Evolutionary conservation across 2,113 vertebrate genomes (phyloP).

Genomic region (Anolis carolinensis): DNA sequence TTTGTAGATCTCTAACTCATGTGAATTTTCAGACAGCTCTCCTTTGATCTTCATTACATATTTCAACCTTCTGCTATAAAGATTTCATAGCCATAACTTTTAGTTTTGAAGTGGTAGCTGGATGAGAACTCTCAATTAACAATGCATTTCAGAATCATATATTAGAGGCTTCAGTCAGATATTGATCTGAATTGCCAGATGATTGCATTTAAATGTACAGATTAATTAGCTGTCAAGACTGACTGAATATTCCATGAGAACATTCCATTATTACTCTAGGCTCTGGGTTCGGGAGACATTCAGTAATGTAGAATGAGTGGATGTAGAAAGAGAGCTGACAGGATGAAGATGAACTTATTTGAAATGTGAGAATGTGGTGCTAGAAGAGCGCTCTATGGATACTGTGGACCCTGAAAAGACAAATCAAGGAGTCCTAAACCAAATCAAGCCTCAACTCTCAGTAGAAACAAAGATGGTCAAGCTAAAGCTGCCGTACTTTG

Average conservation of each 20-base stretch:
- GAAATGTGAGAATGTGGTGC: too few relatives aligned
- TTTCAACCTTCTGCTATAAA: not conserved
- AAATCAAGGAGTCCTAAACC: too few relatives aligned
- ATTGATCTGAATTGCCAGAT: not conserved
- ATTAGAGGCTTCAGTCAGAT: not conserved
- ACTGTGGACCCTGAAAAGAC: too few relatives aligned
- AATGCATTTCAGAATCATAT: not conserved
- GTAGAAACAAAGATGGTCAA: too few relatives aligned
- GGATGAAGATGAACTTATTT: not conserved
- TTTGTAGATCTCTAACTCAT: not conserved
- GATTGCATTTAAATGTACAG: not conserved
- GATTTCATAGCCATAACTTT: not conserved
- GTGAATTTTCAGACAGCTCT: not conserved
- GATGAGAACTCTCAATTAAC: not conserved
- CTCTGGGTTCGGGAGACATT: not conserved
- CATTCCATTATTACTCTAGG: not conserved
- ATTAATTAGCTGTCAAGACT: not conserved
- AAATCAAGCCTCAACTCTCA: too few relatives aligned
- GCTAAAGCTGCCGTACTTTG: too few relatives aligned
- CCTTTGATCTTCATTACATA: not conserved
- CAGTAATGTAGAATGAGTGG: not conserved
- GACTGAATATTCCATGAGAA: not conserved
- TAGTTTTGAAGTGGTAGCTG: not conserved
- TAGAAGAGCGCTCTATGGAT: too few relatives aligned
- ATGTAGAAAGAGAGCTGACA: too few relatives aligned